Evolutionary conservation across 2,888 invertebrate species (phyloP).

Genomic region (Pachliopta kotzebuea): DNA sequence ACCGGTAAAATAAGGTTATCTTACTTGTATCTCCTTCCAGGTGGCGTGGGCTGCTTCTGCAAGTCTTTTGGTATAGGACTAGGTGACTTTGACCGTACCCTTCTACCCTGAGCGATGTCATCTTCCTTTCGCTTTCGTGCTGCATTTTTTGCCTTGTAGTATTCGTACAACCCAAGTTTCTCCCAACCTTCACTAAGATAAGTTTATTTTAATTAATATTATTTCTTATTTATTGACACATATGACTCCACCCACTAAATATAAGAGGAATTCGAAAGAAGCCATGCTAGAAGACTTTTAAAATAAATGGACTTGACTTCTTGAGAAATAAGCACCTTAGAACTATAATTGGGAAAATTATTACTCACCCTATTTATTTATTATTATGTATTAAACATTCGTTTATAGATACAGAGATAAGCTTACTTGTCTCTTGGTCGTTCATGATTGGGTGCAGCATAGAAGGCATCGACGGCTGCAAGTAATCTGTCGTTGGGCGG

Average conservation of each 20-base stretch:
- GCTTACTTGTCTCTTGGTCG: conserved; percentile 93
- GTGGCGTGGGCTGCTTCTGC: conserved; percentile 86
- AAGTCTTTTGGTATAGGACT: conserved; percentile 89
- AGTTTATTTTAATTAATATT: conserved; percentile 7
- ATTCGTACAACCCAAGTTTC: conserved; percentile 97
- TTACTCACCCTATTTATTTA: no score
- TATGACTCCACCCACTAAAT: no score
- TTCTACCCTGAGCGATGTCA: conserved; percentile 85
- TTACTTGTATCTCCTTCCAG: conserved; percentile 86
- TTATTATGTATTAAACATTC: no score
- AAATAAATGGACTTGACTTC: no score
- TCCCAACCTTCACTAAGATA: conserved; percentile 96
- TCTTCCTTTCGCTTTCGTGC: conserved; percentile 94
- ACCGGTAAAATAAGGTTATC: neutral
- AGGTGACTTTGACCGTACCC: conserved; percentile 88
- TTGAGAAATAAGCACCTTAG: no score
- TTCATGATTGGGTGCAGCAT: conserved; percentile 96
- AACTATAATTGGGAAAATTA: no score
- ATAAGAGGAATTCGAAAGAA: no score
- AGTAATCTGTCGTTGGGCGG: conserved; percentile 96
- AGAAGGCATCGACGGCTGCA: conserved; percentile 97
- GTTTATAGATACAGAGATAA: no score
- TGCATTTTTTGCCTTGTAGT: conserved; percentile 96
- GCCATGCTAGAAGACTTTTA: no score
- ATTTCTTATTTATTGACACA: neutral